These are phyloP conservation scores for Meloidogyne chitwoodi DNA, from an alignment of 1,140 invertebrate species.

Conservation along the genomic window DNA sequence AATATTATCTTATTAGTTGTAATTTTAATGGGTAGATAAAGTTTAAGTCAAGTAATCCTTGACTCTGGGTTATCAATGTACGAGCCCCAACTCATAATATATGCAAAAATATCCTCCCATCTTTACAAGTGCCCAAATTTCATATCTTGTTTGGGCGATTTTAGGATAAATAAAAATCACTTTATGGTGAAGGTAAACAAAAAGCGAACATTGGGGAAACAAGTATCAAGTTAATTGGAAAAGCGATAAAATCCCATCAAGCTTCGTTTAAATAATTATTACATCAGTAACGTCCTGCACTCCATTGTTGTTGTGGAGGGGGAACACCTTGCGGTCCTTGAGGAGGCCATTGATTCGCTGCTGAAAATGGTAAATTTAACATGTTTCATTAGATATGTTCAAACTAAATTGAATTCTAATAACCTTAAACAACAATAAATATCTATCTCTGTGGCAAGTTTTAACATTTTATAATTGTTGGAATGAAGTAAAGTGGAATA, in stretches of 20 bases:
- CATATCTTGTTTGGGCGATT: too few species aligned
- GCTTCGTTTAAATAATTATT: not conserved
- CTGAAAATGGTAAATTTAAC: not conserved
- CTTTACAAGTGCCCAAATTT: too few species aligned
- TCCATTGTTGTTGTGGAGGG: slow-evolving; percentile 14
- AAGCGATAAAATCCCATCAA: not conserved
- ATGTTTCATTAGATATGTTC: not conserved
- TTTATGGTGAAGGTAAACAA: not conserved
- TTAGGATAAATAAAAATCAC: not conserved
- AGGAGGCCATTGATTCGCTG: not conserved
- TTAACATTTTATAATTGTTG: too few species aligned
- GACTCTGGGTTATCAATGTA: too few species aligned
- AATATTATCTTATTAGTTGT: too few species aligned
- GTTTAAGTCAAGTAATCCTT: too few species aligned
- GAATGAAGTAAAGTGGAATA: too few species aligned
- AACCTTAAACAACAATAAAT: too few species aligned
- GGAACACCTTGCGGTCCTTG: slow-evolving; percentile 1
- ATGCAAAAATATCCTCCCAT: too few species aligned
- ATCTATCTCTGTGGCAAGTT: too few species aligned
- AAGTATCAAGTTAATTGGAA: not conserved
- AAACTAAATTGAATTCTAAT: not conserved
- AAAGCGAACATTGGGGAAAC: not conserved
- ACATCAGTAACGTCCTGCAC: slow-evolving; percentile 3
- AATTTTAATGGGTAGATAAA: too few species aligned
- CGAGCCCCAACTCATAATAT: too few species aligned